Base-by-base conservation (phyloP, 2,113 vertebrate genomes). In the Gorsachius goisagi region DNA sequence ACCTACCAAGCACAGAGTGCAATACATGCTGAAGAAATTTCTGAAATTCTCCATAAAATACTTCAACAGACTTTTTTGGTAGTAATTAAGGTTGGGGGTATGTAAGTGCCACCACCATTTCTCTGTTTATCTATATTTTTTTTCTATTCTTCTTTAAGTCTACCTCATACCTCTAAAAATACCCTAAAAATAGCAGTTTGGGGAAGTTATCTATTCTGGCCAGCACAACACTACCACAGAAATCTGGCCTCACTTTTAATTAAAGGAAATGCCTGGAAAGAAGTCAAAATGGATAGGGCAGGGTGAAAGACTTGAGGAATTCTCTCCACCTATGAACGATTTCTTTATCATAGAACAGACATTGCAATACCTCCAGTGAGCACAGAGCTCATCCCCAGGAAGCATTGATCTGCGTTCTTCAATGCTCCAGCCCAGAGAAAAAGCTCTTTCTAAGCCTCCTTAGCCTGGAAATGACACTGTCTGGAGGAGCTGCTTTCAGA, bases 301-400 rank as follows among this genome's bases (percentile, higher is more conserved):
- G 78, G 32, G 39, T 49, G 37, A 62, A 58, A 77, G 76, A 47
- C 56, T 44, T 28, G n/a, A 75, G 47, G 56, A 89, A 95, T 62
- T 15, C 52, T 26, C 60, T 53, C 41, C 0, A 0, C 35, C 44
- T 63, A 2, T 6, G 8, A 85, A 73, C 1, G 1, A 32, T 62
- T 73, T 68, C 15, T 35, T 68, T 76, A 64, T 32, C 71, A 62
- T 35, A 23, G 12, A 19, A 4, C 32, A 74, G 49, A 15, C 23
- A n/a, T 1, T 37, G 26, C 41, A 69, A 6, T 28, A 44, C 21
- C n/a, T 84, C 50, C 84, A 37, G n/a, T 5, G 0, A 30, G 56
- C 73, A 76, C 37, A 62, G 72, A 68, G 35, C 55, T 83, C 53
- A 45, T 8, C 30, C 60, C 44, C 37, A 69, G 74, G 69, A 50